Evolutionary conservation across 2,113 vertebrate genomes (phyloP), one percentile per base, ranked within the genome.

Genomic region (Eublepharis macularius): DNA sequence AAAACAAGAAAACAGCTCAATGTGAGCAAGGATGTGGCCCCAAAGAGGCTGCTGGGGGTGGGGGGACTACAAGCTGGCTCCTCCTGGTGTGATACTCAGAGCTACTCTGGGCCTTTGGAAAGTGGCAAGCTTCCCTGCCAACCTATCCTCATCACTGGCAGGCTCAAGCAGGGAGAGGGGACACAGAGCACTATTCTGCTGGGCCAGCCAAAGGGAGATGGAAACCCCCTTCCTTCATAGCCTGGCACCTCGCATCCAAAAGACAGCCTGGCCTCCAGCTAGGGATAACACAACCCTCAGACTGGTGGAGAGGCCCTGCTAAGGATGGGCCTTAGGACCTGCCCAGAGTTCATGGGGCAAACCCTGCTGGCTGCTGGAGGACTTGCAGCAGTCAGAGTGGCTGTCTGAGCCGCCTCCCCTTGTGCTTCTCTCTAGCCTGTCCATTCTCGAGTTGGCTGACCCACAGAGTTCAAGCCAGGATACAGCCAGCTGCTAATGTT

Each of bases 1-100:
- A 79, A 85, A 32, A 73, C 68, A 39, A 70, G 36, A 69, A 69
- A 72, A 75, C 13, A 36, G 84, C 84, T 86, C 84, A 86, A 86
- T 86, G 69, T 86, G 84, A 86, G 84, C 84, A 39, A 86, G 51
- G 32, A 49, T 39, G 54, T 49, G 32, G 75, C 78, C 84, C 32
- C 41, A 26, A 34, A 47, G 29, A 39, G 65, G 17, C 36, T 4
- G 57, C 32, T 14, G 10, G n/a, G 41, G 8, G 11, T 10, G 51
- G 76, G 8, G 32, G 72, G 10, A 32, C 6, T 17, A 4, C 10
- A 36, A 36, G 34, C 68, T 29, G 36, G 16, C 29, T 63, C 60
- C 29, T 29, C 60, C 29, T 63, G 24, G 60, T 63, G 19, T 60
- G 24, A 60, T 14, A 24, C 16, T 24, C 19, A 60, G 57, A 60